Evolutionary conservation across 2,888 invertebrate species (phyloP).

Genomic region (Xestia rhomboidea): DNA sequence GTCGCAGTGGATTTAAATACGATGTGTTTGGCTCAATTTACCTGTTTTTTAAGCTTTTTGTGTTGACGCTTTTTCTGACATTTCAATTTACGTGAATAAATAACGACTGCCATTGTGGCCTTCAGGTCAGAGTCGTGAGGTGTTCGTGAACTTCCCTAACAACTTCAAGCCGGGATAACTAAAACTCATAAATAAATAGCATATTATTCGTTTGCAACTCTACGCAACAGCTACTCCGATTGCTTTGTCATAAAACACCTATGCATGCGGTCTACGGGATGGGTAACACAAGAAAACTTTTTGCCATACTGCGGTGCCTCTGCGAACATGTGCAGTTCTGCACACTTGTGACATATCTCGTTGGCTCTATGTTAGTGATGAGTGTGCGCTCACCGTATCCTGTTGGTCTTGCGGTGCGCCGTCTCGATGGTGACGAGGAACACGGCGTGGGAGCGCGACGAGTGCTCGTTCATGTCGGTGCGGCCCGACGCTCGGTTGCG

Average conservation of each 20-base stretch:
- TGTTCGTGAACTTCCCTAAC: neutral
- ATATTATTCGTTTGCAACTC: neutral
- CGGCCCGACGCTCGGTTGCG: slow-evolving; percentile 98
- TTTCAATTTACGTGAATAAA: slow-evolving; percentile 20
- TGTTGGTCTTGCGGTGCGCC: slow-evolving; percentile 84
- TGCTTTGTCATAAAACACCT: neutral
- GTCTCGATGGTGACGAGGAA: slow-evolving; percentile 99
- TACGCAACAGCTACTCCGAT: neutral
- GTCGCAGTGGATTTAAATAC: too few species aligned
- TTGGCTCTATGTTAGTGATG: neutral
- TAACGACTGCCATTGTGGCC: neutral
- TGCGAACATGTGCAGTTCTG: neutral
- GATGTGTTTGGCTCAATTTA: slow-evolving; percentile 6
- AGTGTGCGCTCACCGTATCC: slow-evolving; percentile 82
- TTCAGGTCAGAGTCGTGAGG: slow-evolving; percentile 3
- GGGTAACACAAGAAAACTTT: neutral
- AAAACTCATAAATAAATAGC: neutral
- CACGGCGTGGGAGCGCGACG: slow-evolving; percentile 99
- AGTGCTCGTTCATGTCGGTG: slow-evolving; percentile 99
- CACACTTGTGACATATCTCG: neutral
- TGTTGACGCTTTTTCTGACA: neutral
- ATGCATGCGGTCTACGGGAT: too few species aligned
- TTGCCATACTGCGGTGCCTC: too few species aligned
- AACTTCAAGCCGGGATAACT: neutral
- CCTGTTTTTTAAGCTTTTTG: slow-evolving; percentile 12